A percentile compares a stretch with the other conserved stretches of the same genome.
Evolutionary conservation across 2,888 invertebrate species (phyloP).

Genomic region (Acrobasis suavella): DNA sequence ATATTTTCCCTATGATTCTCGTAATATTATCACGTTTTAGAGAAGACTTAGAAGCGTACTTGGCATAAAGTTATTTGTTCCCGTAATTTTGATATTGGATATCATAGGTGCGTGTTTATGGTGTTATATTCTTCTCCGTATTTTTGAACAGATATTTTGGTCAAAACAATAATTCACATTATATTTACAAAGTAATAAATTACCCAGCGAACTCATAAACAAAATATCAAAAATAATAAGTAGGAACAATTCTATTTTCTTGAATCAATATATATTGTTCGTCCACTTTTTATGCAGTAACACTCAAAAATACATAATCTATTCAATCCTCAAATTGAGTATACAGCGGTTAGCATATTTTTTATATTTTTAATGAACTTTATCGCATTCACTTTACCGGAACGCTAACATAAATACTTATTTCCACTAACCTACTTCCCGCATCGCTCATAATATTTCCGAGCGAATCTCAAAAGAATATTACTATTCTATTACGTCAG

Average conservation of each 20-base stretch:
- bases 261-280: too few relatives aligned
- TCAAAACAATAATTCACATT: not conserved
- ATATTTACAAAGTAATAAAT: too few relatives aligned
- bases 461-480: conserved; percentile 2
- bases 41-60: conserved; percentile 65
- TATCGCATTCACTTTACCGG: not conserved
- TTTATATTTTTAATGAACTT: not conserved
- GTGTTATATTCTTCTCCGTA: conserved; percentile 30
- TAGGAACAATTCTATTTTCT: too few relatives aligned
- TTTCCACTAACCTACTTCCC: not conserved
- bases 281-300: too few relatives aligned
- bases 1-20: conserved; percentile 57
- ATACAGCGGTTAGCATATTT: too few relatives aligned
- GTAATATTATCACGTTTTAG: conserved; percentile 65
- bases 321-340: too few relatives aligned
- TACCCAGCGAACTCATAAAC: too few relatives aligned
- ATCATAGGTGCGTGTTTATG: conserved; percentile 40
- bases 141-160: not conserved
- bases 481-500: conserved; percentile 25
- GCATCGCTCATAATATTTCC: conserved; percentile 2
- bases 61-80: conserved; percentile 56
- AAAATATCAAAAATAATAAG: too few relatives aligned
- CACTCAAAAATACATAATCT: too few relatives aligned
- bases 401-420: not conserved
- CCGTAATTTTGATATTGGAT: conserved; percentile 54